These are phyloP conservation scores for Melipona bicolor DNA, from an alignment of 2,888 invertebrate genomes.

Conservation along the genomic window DNA sequence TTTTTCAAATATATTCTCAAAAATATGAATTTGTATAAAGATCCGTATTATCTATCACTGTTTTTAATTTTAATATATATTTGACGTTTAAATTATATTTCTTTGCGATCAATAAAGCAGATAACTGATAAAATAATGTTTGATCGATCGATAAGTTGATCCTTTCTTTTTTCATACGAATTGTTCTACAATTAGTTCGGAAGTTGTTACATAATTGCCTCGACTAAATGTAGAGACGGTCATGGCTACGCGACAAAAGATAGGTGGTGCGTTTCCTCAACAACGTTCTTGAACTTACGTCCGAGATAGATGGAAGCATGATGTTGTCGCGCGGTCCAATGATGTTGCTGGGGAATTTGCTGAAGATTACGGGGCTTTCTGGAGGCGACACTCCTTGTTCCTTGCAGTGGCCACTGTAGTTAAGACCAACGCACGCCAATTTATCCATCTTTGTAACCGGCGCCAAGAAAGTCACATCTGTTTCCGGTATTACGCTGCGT, in stretches of 20 bases:
- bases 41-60: too few relatives aligned
- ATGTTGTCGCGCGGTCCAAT: slow-evolving; percentile 90
- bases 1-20: neutral
- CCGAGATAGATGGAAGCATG: slow-evolving; percentile 87
- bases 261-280: neutral
- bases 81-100: too few relatives aligned
- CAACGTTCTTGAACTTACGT: slow-evolving; percentile 84
- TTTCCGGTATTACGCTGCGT: slow-evolving; percentile 85
- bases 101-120: neutral
- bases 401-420: slow-evolving; percentile 93
- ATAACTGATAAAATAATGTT: neutral
- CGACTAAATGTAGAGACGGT: slow-evolving; percentile 48
- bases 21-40: too few relatives aligned
- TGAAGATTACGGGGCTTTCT: slow-evolving; percentile 93
- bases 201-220: slow-evolving; percentile 45
- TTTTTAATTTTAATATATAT: neutral
- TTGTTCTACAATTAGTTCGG: slow-evolving; percentile 43
- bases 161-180: neutral
- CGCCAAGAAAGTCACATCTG: slow-evolving; percentile 87
- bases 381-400: slow-evolving; percentile 92
- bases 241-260: slow-evolving; percentile 4
- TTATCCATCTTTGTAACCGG: slow-evolving; percentile 93
- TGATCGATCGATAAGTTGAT: neutral
- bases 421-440: slow-evolving; percentile 93
- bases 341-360: slow-evolving; percentile 93